Evolutionary conservation across 2,113 vertebrate genomes (phyloP), one percentile per base, ranked within the genome.

Genomic region (Numida meleagris): DNA sequence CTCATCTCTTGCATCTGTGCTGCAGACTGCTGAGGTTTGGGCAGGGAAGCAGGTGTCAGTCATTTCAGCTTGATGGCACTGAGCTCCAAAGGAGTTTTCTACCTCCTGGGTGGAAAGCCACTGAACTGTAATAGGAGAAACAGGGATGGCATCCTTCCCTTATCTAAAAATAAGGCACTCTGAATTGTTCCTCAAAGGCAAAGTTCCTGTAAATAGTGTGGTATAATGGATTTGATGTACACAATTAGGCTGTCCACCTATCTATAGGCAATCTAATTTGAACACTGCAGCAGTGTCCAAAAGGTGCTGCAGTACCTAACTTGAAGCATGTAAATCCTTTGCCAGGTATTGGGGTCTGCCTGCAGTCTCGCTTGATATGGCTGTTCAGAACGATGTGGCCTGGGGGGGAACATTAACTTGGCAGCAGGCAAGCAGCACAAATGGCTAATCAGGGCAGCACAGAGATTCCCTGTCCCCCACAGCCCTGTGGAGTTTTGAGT

Each of bases 101-200:
- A 80, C 75, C 36, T 87, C 72, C 79, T 80, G 75, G 75, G 79
- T 46, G 85, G 88, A 74, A 76, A 89, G 85, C 34, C 88, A 80
- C 63, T 80, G 90, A 91, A 59, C 68, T 86, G 81, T 40, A 86
- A 53, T 80, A 82, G n/a, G 75, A 33, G 62, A 90, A 83, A 61
- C 14, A 55, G 24, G 14, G 31, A 80, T 40, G 63, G 31, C 87
- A 68, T 79, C 89, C 42, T 68, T 61, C 53, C 76, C 45, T 80
- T 77, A 50, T 50, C 75, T 88, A 94, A 94, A 96, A 91, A 80
- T 82, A 89, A 74, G 75, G 50, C 76, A 66, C 55, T 79, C 71
- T 58, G 85, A 86, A 80, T 74, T 80, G 31, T 33, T 86, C 59
- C 95, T 94, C 91, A 91, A 94, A 95, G 66, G 62, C 70, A 94